phyloP scores from a whole-genome alignment of 1,140 invertebrate species.

The Formica selysi region DNA sequence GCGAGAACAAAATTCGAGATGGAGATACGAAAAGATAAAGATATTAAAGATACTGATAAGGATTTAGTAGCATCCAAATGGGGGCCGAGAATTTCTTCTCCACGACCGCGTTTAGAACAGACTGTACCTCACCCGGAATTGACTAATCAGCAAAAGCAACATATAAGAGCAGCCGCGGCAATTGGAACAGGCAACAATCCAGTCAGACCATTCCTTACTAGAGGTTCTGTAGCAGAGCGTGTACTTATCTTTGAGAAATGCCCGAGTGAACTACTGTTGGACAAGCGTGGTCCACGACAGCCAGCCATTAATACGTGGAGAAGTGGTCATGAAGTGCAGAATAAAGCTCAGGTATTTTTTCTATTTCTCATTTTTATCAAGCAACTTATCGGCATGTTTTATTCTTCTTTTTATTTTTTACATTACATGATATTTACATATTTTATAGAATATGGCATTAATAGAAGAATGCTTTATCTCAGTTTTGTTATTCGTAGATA shows the following conservation, averaged over 20 bases:
- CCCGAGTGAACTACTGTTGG: conserved; percentile 92
- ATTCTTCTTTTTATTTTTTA: not conserved
- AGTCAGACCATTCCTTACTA: conserved; percentile 94
- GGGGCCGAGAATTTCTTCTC: conserved; percentile 81
- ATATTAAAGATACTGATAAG: conserved; percentile 83
- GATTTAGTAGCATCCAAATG: conserved; percentile 84
- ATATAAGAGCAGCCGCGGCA: conserved; percentile 86
- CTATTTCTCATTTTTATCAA: not conserved
- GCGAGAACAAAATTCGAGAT: conserved; percentile 81
- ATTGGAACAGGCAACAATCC: conserved; percentile 87
- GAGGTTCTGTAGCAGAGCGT: conserved; percentile 96
- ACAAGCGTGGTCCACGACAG: conserved; percentile 88
- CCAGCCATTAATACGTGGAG: conserved; percentile 88
- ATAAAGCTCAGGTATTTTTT: conserved; percentile 90
- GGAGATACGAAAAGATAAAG: conserved; percentile 68
- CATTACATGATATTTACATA: too few relatives aligned
- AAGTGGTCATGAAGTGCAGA: conserved; percentile 89
- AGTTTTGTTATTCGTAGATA: not conserved
- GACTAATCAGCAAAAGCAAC: conserved; percentile 89
- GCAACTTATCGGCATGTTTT: not conserved
- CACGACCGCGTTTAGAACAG: conserved; percentile 82
- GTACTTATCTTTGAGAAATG: conserved; percentile 97
- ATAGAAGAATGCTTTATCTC: not conserved
- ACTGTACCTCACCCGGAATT: conserved; percentile 90
- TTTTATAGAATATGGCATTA: not conserved